Conservation (phyloP, 2,888 invertebrate genomes). For the Glyphotaelius pellucidus region DNA sequence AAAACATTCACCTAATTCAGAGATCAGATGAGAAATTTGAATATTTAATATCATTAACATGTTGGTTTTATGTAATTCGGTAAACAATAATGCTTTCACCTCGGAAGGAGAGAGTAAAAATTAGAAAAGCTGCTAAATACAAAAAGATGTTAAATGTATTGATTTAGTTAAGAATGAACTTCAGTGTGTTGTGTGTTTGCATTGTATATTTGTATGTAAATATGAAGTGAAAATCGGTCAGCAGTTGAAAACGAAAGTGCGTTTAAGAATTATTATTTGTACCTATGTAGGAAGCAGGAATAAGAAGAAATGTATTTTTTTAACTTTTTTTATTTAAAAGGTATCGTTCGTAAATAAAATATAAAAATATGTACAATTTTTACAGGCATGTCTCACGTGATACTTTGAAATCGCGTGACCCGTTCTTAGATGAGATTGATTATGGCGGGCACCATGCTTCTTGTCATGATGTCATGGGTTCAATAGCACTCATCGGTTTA, state of each 20-base stretch:
- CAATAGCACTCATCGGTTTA: background rate
- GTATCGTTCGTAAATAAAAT: conserved; percentile 33
- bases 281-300: background rate
- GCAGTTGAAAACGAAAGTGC: conserved; percentile 29
- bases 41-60: background rate
- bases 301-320: conserved; percentile 9
- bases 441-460: conserved; percentile 33
- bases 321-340: conserved; percentile 20
- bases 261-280: background rate
- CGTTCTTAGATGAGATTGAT: conserved; percentile 23
- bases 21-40: background rate
- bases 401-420: background rate
- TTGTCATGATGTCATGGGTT: conserved; percentile 14
- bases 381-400: conserved; percentile 48
- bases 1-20: background rate
- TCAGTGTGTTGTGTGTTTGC: background rate
- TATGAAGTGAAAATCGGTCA: conserved; percentile 3
- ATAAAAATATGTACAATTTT: conserved; percentile 61
- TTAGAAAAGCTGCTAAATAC: background rate
- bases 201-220: conserved; percentile 24
- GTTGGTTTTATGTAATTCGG: background rate
- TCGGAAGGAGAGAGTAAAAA: background rate
- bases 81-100: background rate
- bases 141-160: background rate
- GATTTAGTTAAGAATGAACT: background rate